Conservation (phyloP, 2,888 invertebrate species). For the Smittia sp. region DNA sequence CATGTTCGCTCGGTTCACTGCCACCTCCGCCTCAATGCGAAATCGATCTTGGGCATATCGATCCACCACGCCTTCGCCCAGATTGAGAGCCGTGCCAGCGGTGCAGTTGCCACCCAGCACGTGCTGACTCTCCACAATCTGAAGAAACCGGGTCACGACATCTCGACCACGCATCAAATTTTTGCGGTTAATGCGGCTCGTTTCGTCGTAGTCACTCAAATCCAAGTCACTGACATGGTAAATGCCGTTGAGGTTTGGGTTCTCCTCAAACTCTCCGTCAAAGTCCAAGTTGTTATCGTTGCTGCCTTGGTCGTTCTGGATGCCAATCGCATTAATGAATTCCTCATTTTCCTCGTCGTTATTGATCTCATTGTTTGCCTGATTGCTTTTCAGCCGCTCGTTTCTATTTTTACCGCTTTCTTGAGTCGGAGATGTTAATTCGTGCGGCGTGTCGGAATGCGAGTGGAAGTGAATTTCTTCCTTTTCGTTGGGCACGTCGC, state of each 20-base stretch:
- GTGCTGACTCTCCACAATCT: conserved; percentile 89
- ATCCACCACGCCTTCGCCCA: conserved; percentile 49
- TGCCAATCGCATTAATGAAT: conserved; percentile 12
- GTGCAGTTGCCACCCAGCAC: conserved; percentile 88
- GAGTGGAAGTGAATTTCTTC: neutral
- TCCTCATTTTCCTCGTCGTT: conserved; percentile 29
- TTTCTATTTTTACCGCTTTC: neutral
- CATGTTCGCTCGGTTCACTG: too few species aligned
- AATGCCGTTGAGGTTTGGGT: conserved; percentile 5
- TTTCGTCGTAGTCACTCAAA: conserved; percentile 49
- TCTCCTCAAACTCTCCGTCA: conserved; percentile 43
- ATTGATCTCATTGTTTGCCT: conserved; percentile 21
- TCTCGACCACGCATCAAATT: conserved; percentile 57
- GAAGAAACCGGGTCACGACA: conserved; percentile 83
- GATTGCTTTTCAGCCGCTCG: neutral
- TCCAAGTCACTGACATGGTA: conserved; percentile 45
- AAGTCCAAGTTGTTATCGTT: conserved; percentile 43
- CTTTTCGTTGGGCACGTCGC: neutral
- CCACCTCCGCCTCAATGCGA: too few species aligned
- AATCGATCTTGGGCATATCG: too few species aligned
- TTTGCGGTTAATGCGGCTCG: conserved; percentile 50
- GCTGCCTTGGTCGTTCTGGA: conserved; percentile 41
- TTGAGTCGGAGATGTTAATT: neutral
- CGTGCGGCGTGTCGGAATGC: neutral
- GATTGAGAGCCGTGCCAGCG: conserved; percentile 85